Base-by-base conservation (phyloP, 1,140 invertebrate species). In the Solenopsis fugax region DNA sequence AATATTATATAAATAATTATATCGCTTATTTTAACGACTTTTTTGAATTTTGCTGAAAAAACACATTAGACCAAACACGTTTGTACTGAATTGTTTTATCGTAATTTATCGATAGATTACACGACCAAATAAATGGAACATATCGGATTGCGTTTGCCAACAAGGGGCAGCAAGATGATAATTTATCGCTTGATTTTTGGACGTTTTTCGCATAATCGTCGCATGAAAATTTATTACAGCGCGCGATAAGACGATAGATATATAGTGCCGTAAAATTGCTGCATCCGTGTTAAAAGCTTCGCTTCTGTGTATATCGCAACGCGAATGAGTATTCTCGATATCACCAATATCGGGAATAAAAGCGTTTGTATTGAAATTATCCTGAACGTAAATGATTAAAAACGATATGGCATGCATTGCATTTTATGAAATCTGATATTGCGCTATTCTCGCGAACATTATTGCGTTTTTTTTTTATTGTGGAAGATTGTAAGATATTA, bases 381-480 rank as follows among this genome's bases (percentile, higher is more conserved):
- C 24, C 67, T 60, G 65, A 72, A 62, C 12, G 18, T 84, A 62
- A 84, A 62, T 75, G 69, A 84, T 73, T 84, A 84, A 84, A 84
- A 75, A 50, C 41, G 80, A 82, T 82, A 72, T 72, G 50, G 45
- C 41, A 60, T 58, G 54, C 21, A 1, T 3, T 12, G 29, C 24
- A 73, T 75, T 84, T 84, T 60, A 75, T 84, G 41, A 84, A 75
- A 84, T 84, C 69, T 84, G 54, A 84, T 84, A 84, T 84, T 34
- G 18, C 2, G 9, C 41, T 18, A 41, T 58, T 7, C 6, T 0
- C 21, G 6, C 21, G 5, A 29, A 64, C 12, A 12, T 45, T 60
- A n/a, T 7, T 56, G 18, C 52, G 29, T 62, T 75, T 73, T 73
- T 50, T 45, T 73, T 60, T 50, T 56, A 60, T 29, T 37, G 52